A percentile compares a stretch with the other conserved stretches of the same genome.
phyloP scores from a whole-genome alignment of 1,140 invertebrate species.

The Onthophagus taurus region DNA sequence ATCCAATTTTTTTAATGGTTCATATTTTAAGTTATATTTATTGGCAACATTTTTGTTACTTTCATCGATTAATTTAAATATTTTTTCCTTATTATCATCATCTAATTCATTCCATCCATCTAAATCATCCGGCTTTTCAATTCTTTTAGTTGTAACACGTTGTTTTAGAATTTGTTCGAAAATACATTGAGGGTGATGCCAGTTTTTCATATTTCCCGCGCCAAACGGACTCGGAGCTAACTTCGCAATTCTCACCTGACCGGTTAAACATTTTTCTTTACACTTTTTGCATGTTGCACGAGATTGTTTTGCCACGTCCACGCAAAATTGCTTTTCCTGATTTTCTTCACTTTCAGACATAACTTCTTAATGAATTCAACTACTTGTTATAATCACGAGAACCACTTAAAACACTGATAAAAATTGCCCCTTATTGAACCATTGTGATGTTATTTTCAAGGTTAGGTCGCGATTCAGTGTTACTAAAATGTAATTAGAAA shows the following conservation, averaged over 20 bases:
- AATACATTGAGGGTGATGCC: conserved; percentile 72
- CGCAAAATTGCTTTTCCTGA: conserved; percentile 48
- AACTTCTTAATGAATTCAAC: too few relatives aligned
- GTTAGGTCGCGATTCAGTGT: too few relatives aligned
- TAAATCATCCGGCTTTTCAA: conserved; percentile 69
- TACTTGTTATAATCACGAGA: too few relatives aligned
- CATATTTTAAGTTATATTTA: conserved; percentile 40
- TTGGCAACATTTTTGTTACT: conserved; percentile 44
- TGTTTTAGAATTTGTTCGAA: conserved; percentile 73
- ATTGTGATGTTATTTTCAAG: too few relatives aligned
- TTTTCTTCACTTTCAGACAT: too few relatives aligned
- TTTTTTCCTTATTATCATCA: conserved; percentile 55
- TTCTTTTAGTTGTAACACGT: conserved; percentile 68
- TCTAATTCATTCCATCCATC: conserved; percentile 62
- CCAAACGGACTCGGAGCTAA: conserved; percentile 68
- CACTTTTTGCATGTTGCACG: conserved; percentile 81
- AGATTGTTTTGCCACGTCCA: conserved; percentile 70
- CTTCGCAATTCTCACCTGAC: conserved; percentile 63
- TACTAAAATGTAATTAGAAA: too few relatives aligned
- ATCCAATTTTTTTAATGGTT: not conserved
- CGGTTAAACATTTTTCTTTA: conserved; percentile 68
- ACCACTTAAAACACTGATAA: too few relatives aligned
- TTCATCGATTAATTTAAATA: conserved; percentile 51
- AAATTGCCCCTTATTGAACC: too few relatives aligned
- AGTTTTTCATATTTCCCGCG: conserved; percentile 78